These are phyloP conservation scores for Galaxea fascicularis DNA, from an alignment of 92 coral and sea anemone species.

Conservation along the genomic window DNA sequence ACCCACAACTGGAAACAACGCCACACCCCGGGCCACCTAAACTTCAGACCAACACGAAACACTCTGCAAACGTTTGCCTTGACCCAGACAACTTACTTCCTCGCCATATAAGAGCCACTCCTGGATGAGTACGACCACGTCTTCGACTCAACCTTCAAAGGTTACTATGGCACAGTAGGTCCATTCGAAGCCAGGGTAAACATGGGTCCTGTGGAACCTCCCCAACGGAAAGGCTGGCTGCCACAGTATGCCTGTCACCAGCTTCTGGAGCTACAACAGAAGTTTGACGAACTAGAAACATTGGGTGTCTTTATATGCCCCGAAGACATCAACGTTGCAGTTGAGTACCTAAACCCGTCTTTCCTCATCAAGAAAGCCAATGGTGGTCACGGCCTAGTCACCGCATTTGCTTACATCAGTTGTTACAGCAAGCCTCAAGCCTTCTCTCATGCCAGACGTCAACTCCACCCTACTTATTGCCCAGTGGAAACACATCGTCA, in stretches of 20 bases:
- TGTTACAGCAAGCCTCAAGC: constrained; percentile 56
- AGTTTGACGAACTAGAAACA: constrained; percentile 52
- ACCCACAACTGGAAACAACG: not conserved
- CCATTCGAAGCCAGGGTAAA: constrained; percentile 71
- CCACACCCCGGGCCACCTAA: not conserved
- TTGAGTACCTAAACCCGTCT: constrained; percentile 58
- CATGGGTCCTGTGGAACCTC: constrained; percentile 80
- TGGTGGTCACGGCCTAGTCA: constrained; percentile 6
- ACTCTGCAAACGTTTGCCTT: constrained; percentile 34
- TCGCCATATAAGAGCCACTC: constrained; percentile 1
- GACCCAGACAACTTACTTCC: constrained; percentile 56
- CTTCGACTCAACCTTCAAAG: constrained; percentile 42
- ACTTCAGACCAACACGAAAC: not conserved
- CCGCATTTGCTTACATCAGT: constrained; percentile 60
- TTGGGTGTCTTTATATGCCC: constrained; percentile 54
- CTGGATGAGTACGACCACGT: constrained; percentile 39
- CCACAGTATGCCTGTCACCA: constrained; percentile 54
- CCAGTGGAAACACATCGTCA: constrained; percentile 67
- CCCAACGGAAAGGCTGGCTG: constrained; percentile 61
- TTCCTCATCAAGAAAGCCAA: constrained; percentile 24
- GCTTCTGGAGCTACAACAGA: constrained; percentile 47
- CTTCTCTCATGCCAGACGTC: constrained; percentile 50
- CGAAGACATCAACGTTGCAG: constrained; percentile 49
- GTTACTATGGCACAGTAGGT: constrained; percentile 66
- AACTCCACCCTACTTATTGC: constrained; percentile 55